Base-by-base conservation (phyloP, 2,888 invertebrate species). In the Mamestra brassicae region DNA sequence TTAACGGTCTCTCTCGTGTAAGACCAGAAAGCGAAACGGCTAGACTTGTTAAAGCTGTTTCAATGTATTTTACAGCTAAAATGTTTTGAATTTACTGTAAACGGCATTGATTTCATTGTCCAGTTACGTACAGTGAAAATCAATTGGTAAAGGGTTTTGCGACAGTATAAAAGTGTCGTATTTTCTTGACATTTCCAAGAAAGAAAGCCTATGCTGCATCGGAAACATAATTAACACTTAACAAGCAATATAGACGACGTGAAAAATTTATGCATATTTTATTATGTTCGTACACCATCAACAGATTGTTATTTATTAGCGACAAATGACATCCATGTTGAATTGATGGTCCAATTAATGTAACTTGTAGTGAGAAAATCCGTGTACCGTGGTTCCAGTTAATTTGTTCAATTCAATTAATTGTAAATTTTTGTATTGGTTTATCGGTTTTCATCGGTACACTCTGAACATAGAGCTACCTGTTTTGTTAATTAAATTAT, bases 1-100 rank as follows among this genome's bases (percentile, higher is more conserved):
- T 84, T 82, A 82, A 84, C 85, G 81, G 81, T 72, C 42, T 62
- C 13, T 50, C 72, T 72, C 60, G 71, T 63, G 76, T 68, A 74
- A 72, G 66, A 74, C 85, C 83, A 85, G 83, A 82, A 85, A 85
- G 81, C 83, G 78, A 85, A 78, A 64, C 83, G 74, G 61, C 83
- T 85, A 78, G 74, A 74, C 78, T 57, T 57, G 17, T 62, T 47
- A 54, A 66, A 45, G 62, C 65, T n/a, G 42, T 63, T 80, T 60
- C 42, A 63, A 69, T 79, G 62, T 60, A 57, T 62, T 80, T 75
- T 80, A 10, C 34, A 57, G 58, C 36, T 55, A 58, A 54, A 78
- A 68, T 63, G 15, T 60, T 74, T 38, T 26, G 17, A 55, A 34
- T 78, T 78, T 34, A 61, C 58, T 34, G 50, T 66, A 57, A 61